These are phyloP conservation scores for Dromococcyx pavoninus DNA, from an alignment of 2,797 vertebrate genomes.

Conservation along the genomic window DNA sequence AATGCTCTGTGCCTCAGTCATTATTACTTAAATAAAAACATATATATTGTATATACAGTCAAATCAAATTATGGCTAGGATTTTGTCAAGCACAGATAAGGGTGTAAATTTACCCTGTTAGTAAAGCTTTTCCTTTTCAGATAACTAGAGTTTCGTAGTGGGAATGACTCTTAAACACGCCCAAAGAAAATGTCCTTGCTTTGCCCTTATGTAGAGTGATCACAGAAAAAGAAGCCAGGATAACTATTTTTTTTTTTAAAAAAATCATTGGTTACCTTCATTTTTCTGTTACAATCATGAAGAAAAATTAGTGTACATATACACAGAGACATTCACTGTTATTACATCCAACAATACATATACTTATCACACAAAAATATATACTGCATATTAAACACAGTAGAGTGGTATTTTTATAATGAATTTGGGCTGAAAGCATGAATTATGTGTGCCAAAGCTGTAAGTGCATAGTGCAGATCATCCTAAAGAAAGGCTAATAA, in stretches of 20 bases:
- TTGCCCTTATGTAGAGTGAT: not conserved
- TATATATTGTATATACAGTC: constrained; percentile 55
- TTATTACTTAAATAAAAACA: constrained; percentile 68
- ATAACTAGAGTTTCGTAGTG: not conserved
- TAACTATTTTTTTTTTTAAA: not conserved
- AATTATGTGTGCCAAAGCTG: not conserved
- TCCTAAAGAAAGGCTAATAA: not conserved
- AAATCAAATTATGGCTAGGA: constrained; percentile 33
- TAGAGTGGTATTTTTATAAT: not conserved
- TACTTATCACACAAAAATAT: not conserved
- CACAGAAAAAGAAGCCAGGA: not conserved
- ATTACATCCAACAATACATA: not conserved
- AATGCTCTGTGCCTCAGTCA: constrained; percentile 41
- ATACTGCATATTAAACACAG: not conserved
- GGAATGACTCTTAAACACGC: not conserved
- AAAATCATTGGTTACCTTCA: not conserved
- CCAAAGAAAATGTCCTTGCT: not conserved
- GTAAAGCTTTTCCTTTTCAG: constrained; percentile 9
- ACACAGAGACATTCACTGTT: not conserved
- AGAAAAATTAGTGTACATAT: not conserved
- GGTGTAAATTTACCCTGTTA: constrained; percentile 21
- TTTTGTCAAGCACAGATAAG: constrained; percentile 47
- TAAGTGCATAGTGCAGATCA: not conserved
- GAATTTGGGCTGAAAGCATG: not conserved
- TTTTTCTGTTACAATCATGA: not conserved